Base-by-base conservation (phyloP, 2,888 invertebrate genomes). In the Idaea straminata region DNA sequence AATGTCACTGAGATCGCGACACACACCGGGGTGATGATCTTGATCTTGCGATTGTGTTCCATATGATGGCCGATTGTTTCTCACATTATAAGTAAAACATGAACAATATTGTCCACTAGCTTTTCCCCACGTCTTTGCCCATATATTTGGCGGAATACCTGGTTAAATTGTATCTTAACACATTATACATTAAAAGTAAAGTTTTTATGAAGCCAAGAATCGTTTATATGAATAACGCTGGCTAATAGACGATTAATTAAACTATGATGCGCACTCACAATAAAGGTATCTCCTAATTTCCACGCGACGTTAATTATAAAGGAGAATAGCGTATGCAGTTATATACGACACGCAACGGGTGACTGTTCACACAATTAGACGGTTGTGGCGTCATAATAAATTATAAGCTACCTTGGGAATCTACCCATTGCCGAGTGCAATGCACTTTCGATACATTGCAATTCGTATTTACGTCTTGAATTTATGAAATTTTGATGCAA, bases 351-450 rank as follows among this genome's bases (percentile, higher is more conserved):
- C 59, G 69, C 70, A 72, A 73, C 70, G 70, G 65, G 68, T 74
- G 76, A 62, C 67, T 72, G 66, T 79, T 80, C 79, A 63, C 80
- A 82, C 76, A 75, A 77, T 81, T 79, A 79, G 69, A 58, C 34
- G 59, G 58, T 15, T 66, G 66, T 64, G 71, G 68, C 71, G 69
- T 76, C 75, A 77, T 75, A 74, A 76, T 74, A 74, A 75, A 75
- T 76, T 72, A 73, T 75, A 72, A 66, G 73, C 72, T 75, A 74
- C 75, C 72, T 77, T 76, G 72, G 77, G 75, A 73, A 70, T 61
- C 63, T 58, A 62, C 59, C 68, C 63, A 66, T 62, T 62, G 69
- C 65, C 70, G 70, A 74, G 81, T 73, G 74, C 75, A 77, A 69
- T 79, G 78, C 75, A 73, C 77, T 64, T 60, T 64, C 34, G 47